Evolutionary conservation across 1,140 invertebrate species (phyloP), one percentile per base, ranked within the genome.

Genomic region (Saccostrea glomerata): DNA sequence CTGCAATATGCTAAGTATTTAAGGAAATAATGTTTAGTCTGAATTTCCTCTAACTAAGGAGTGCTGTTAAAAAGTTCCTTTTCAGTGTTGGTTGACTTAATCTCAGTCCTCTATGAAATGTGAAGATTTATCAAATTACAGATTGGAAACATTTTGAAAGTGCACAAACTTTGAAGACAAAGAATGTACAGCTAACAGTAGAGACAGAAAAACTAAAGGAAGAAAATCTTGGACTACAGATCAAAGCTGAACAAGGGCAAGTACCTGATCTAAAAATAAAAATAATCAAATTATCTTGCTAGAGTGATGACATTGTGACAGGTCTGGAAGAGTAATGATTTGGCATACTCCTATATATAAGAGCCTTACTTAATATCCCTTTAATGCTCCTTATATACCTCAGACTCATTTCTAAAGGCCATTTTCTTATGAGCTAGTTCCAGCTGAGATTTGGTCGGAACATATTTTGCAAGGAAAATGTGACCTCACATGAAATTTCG

Each of bases 121-220:
- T 20, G 15, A 63, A 20, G 17, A 20, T 2, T 9, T 30, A n/a
- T 84, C 63, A 13, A n/a, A 54, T 92, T 92, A 25, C 95, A 98
- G 98, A 98, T 95, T 98, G 97, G 94, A 96, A 97, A 89, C 94
- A 98, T 17, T 98, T 98, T 95, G 98, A 98, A 92, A 97, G 96
- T 95, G 96, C 97, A 20, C 97, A 97, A 91, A 96, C 96, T 58
- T 94, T 98, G 47, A 96, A 97, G 93, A 96, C 96, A 92, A 97
- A 98, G 95, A 98, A 98, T 94, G 95, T 98, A 30, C 97, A 98
- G 89, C 95, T 98, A 17, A 97, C 97, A 15, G 96, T 98, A 90
- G 96, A 97, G 91, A 97, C 97, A 96, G 98, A 98, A 94, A 97
- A 97, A 93, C 95, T 98, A 20, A 96, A 97, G 88, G 96, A 95